These are phyloP conservation scores for Syngnathus acus DNA, from an alignment of 2,797 vertebrate species.

Conservation along the genomic window DNA sequence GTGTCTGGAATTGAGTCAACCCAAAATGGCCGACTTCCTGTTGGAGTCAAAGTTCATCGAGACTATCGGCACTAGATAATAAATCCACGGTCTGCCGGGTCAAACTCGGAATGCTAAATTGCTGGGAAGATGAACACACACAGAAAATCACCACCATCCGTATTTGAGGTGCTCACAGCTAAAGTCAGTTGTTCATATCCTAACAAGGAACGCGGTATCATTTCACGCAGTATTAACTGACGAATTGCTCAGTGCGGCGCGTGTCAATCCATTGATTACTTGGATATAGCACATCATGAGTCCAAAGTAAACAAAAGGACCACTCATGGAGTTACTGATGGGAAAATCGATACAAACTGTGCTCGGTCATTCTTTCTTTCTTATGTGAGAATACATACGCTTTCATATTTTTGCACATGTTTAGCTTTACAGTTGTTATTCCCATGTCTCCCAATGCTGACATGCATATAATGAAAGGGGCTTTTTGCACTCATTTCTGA, in stretches of 20 bases:
- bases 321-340: not conserved
- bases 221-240: slow-evolving; percentile 3
- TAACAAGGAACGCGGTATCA: not conserved
- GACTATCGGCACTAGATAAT: slow-evolving; percentile 34
- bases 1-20: no score
- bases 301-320: slow-evolving; percentile 3
- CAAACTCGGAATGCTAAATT: slow-evolving; percentile 14
- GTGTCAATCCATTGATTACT: slow-evolving; percentile 16
- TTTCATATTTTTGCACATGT: not conserved
- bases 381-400: not conserved
- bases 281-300: slow-evolving; percentile 9
- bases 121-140: not conserved
- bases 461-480: not conserved
- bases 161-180: not conserved
- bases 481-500: not conserved
- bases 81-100: slow-evolving; percentile 44
- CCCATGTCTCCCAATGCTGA: not conserved
- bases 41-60: slow-evolving; percentile 39
- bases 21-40: no score
- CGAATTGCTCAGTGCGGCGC: not conserved
- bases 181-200: slow-evolving; percentile 2
- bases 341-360: slow-evolving; percentile 7
- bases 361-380: not conserved
- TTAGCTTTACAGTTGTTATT: not conserved
- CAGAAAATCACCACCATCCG: not conserved